These are phyloP conservation scores for Sericinus montela DNA, from an alignment of 2,888 invertebrate species.

Conservation along the genomic window DNA sequence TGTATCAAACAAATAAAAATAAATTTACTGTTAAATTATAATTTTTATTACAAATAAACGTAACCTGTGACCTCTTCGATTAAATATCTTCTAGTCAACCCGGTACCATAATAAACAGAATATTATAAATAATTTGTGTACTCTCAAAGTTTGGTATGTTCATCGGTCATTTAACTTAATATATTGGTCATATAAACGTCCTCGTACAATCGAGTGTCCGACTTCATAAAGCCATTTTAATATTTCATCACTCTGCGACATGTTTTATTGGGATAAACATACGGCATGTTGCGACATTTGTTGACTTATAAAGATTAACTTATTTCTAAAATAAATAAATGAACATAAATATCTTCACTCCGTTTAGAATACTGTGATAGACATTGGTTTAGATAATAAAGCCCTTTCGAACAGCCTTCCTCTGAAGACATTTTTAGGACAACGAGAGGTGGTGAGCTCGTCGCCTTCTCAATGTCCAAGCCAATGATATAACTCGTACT, in stretches of 20 bases:
- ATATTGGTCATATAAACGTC: constrained; percentile 19
- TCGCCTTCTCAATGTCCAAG: too few relatives aligned
- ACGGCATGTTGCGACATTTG: neutral
- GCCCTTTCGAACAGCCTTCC: too few relatives aligned
- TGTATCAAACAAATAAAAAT: too few relatives aligned
- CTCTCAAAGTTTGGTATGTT: constrained; percentile 2
- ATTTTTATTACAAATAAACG: neutral
- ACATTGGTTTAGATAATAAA: too few relatives aligned
- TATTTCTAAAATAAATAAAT: too few relatives aligned
- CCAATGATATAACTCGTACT: too few relatives aligned
- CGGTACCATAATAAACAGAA: constrained; percentile 8
- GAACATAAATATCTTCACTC: too few relatives aligned
- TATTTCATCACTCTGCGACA: constrained; percentile 16
- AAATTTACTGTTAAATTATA: neutral
- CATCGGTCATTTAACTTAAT: constrained; percentile 15
- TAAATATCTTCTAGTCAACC: neutral
- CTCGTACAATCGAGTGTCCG: neutral
- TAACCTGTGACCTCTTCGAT: constrained; percentile 7
- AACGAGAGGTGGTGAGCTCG: too few relatives aligned
- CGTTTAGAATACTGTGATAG: too few relatives aligned
- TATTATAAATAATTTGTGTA: constrained; percentile 10
- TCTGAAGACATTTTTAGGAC: too few relatives aligned
- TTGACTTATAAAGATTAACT: constrained; percentile 13
- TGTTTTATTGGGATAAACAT: constrained; percentile 15
- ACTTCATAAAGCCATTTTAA: constrained; percentile 12